These are phyloP conservation scores for Osmerus eperlanus DNA, from an alignment of 2,113 vertebrate species.

Conservation along the genomic window DNA sequence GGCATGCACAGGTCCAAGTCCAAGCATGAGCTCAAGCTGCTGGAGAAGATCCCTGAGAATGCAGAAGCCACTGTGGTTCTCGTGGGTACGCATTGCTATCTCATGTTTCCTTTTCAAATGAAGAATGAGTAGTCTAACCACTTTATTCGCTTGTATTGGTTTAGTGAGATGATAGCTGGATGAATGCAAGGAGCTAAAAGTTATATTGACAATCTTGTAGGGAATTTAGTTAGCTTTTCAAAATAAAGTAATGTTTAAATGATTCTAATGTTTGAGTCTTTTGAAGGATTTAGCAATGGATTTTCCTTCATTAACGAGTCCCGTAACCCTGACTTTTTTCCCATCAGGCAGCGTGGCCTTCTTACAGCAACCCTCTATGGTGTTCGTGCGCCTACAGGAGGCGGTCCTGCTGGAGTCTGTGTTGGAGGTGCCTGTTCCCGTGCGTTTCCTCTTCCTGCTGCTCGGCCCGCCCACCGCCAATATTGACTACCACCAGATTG, in stretches of 20 bases:
- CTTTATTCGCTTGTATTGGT: no score
- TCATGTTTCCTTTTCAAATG: no score
- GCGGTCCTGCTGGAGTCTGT: constrained; percentile 90
- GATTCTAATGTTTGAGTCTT: background rate
- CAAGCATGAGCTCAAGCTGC: constrained; percentile 92
- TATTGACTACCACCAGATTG: constrained; percentile 98
- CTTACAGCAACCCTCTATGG: constrained; percentile 95
- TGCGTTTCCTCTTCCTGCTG: constrained; percentile 92
- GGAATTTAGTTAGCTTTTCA: no score
- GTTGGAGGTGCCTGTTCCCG: constrained; percentile 90
- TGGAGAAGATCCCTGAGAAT: constrained; percentile 95
- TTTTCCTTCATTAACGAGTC: background rate
- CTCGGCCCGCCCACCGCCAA: constrained; percentile 88
- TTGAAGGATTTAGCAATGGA: no score
- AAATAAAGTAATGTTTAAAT: no score
- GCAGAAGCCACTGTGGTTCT: constrained; percentile 96
- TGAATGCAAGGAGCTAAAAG: no score
- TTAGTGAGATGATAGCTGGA: no score
- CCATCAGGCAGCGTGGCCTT: constrained; percentile 88
- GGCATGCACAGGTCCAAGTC: constrained; percentile 92
- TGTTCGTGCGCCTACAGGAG: constrained; percentile 91
- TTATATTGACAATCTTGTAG: no score
- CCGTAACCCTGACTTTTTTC: background rate
- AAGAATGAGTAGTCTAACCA: no score
- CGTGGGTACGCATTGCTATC: constrained; percentile 77